These are phyloP conservation scores for Balaeniceps rex DNA, from an alignment of 2,113 vertebrate species.

Conservation along the genomic window DNA sequence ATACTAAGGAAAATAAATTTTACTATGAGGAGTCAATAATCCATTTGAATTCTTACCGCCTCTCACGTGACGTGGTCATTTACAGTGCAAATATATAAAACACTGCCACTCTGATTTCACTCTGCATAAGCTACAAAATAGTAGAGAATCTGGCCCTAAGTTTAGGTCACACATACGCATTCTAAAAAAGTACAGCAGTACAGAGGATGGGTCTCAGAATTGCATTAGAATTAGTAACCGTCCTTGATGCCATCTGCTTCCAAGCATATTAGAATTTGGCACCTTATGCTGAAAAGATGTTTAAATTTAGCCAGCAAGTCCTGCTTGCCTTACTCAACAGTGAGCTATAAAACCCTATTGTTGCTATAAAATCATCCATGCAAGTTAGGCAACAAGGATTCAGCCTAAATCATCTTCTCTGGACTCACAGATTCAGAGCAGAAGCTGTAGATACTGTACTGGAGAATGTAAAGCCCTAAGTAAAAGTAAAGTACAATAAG, in stretches of 20 bases:
- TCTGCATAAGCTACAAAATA: neutral
- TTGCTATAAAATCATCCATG: neutral
- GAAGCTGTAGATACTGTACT: neutral
- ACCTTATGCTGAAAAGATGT: neutral
- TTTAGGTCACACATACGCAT: neutral
- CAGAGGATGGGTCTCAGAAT: neutral
- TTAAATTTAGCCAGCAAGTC: neutral
- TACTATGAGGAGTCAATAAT: neutral
- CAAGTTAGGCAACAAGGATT: neutral
- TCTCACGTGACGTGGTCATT: neutral
- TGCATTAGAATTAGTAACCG: neutral
- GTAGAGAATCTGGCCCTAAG: neutral
- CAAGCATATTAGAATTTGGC: neutral
- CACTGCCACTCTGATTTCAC: neutral
- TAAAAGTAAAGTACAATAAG: neutral
- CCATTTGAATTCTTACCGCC: neutral
- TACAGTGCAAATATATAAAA: neutral
- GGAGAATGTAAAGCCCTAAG: neutral
- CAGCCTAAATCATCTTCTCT: neutral
- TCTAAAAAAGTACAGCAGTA: neutral
- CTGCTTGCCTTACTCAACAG: neutral
- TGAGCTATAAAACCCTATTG: neutral
- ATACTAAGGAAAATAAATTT: neutral
- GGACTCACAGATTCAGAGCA: neutral
- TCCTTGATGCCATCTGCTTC: neutral